A percentile compares a stretch with the other conserved stretches of the same genome.
phyloP scores from a whole-genome alignment of 2,797 vertebrate genomes.

The Buceros bicornis region DNA sequence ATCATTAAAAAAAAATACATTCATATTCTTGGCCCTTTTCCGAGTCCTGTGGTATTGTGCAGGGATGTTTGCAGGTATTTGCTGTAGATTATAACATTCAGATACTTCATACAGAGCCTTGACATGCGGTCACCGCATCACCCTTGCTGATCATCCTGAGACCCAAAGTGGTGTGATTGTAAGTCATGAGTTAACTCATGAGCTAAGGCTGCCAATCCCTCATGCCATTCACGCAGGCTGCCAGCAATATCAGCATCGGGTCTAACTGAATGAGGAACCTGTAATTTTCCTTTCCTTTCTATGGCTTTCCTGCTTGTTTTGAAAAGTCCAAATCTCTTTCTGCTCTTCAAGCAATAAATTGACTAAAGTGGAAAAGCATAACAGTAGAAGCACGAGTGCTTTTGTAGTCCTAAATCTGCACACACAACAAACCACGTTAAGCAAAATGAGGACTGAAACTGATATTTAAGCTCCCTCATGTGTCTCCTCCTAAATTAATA shows the following conservation, averaged over 20 bases:
- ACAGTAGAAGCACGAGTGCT: neutral
- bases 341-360: neutral
- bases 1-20: rapidly evolving
- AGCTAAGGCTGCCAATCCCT: neutral
- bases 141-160: neutral
- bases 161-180: neutral
- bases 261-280: neutral
- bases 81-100: neutral
- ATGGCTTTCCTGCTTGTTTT: neutral
- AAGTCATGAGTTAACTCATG: neutral
- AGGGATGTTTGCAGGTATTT: neutral
- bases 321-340: neutral
- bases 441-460: neutral
- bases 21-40: neutral
- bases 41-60: neutral
- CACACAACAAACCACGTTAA: neutral
- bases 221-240: neutral
- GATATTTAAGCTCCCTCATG: neutral
- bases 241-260: neutral
- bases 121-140: rapidly evolving
- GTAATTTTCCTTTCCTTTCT: neutral
- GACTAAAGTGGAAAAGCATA: neutral
- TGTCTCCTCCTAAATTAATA: neutral
- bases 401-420: neutral
- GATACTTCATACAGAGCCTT: neutral